Conservation (phyloP, 2,797 vertebrate species). For the Myotis myotis region DNA sequence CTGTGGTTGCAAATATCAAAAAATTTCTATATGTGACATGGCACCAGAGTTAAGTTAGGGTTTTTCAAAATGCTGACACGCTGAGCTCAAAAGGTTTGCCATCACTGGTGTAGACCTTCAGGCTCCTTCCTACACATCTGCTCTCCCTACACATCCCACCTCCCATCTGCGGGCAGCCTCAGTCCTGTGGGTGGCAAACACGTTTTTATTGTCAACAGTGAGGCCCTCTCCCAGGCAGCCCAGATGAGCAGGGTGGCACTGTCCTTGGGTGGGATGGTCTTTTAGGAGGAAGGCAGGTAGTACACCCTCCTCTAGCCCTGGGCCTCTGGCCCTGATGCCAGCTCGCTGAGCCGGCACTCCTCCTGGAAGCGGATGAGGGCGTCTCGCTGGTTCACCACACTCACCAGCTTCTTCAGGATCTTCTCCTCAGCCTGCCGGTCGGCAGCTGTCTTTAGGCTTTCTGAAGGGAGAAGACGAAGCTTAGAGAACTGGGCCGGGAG, state of each 20-base stretch:
- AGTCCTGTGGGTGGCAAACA: not conserved
- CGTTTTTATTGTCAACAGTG: conserved; percentile 61
- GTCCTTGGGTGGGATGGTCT: not conserved
- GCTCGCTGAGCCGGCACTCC: conserved; percentile 91
- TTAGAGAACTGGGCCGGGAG: not conserved
- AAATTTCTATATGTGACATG: too few species aligned
- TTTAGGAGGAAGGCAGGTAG: not conserved
- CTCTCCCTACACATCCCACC: not conserved
- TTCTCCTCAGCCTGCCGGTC: conserved; percentile 86
- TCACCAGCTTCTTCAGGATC: conserved; percentile 88
- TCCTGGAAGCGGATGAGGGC: conserved; percentile 92
- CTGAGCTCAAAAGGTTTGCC: too few species aligned
- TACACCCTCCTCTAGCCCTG: not conserved
- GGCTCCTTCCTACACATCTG: not conserved
- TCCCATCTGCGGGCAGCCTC: not conserved
- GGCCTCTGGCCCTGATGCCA: conserved; percentile 76
- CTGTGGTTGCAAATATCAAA: too few species aligned
- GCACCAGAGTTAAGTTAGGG: too few species aligned
- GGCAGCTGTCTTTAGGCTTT: conserved; percentile 85
- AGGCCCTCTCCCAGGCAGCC: not conserved
- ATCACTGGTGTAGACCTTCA: not conserved
- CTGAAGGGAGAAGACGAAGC: conserved; percentile 76
- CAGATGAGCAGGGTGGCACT: not conserved
- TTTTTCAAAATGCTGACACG: too few species aligned
- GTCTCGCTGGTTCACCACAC: conserved; percentile 93